Percentiles rank a stretch among this genome's conserved stretches.
Evolutionary conservation across 2,888 invertebrate species (phyloP).

Genomic region (Catocala sponsa): DNA sequence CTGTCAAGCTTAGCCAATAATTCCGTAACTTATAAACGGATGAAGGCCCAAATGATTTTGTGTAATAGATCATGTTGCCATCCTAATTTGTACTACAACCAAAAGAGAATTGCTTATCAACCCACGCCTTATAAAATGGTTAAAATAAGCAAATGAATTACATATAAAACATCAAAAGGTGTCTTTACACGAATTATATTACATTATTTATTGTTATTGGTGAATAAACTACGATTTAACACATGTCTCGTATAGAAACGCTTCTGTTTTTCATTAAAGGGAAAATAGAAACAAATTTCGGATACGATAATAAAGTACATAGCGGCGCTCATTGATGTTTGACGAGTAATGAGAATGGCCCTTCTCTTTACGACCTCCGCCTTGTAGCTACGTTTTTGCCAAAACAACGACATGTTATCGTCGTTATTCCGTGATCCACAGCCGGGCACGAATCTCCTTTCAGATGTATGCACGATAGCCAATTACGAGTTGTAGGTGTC

Average conservation of each 20-base stretch:
- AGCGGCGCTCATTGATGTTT: neutral
- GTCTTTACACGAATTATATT: too few species aligned
- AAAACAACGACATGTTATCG: slow-evolving; percentile 1
- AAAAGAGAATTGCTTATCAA: neutral
- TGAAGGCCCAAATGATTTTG: slow-evolving; percentile 7
- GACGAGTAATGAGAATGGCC: slow-evolving; percentile 2
- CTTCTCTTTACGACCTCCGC: slow-evolving; percentile 1
- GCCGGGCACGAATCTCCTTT: too few species aligned
- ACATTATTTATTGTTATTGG: too few species aligned
- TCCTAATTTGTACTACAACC: neutral
- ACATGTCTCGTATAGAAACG: too few species aligned
- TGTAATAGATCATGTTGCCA: slow-evolving; percentile 3
- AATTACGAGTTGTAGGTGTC: too few species aligned
- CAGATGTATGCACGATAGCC: too few species aligned
- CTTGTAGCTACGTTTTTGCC: neutral
- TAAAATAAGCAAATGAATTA: neutral
- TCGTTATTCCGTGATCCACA: too few species aligned
- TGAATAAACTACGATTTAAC: too few species aligned
- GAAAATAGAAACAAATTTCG: neutral
- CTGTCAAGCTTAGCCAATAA: slow-evolving; percentile 1
- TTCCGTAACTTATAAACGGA: slow-evolving; percentile 3
- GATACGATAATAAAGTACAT: neutral
- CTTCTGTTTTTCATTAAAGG: neutral
- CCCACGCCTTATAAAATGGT: neutral
- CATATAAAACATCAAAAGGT: neutral